A percentile compares a stretch with the other conserved stretches of the same genome.
These are phyloP conservation scores for Hydrochoerus hydrochaeris DNA, from an alignment of 2,113 vertebrate species.

Conservation along the genomic window DNA sequence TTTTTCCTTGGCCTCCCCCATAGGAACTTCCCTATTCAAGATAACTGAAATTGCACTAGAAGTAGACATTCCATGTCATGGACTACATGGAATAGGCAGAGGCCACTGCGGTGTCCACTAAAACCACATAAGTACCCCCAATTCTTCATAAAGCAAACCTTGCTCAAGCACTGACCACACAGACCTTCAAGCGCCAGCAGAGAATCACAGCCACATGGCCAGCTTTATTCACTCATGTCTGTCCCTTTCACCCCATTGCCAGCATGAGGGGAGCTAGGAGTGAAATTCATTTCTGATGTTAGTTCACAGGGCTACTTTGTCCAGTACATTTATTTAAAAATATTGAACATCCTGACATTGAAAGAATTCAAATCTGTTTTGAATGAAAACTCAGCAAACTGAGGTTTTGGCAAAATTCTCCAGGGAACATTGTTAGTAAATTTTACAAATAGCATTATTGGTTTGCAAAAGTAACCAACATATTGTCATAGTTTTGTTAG, in stretches of 20 bases:
- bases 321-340: conserved; percentile 34
- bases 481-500: conserved; percentile 50
- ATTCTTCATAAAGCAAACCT: neutral
- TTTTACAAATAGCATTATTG: conserved; percentile 46
- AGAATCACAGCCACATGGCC: neutral
- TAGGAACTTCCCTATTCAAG: neutral
- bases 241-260: neutral
- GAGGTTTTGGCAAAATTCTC: conserved; percentile 23
- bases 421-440: conserved; percentile 41
- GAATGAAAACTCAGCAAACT: conserved; percentile 43
- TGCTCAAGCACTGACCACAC: neutral
- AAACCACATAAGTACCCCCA: neutral
- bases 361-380: conserved; percentile 58
- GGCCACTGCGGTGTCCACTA: neutral
- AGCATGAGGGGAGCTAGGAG: neutral
- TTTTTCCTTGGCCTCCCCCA: neutral
- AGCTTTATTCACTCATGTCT: neutral
- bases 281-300: neutral
- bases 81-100: neutral
- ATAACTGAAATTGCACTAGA: neutral
- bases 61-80: neutral
- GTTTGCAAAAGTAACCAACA: conserved; percentile 23
- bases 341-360: neutral
- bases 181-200: neutral
- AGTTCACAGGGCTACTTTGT: neutral